Evolutionary conservation across 1,140 invertebrate species (phyloP).

Genomic region (Heliothis subflexa): DNA sequence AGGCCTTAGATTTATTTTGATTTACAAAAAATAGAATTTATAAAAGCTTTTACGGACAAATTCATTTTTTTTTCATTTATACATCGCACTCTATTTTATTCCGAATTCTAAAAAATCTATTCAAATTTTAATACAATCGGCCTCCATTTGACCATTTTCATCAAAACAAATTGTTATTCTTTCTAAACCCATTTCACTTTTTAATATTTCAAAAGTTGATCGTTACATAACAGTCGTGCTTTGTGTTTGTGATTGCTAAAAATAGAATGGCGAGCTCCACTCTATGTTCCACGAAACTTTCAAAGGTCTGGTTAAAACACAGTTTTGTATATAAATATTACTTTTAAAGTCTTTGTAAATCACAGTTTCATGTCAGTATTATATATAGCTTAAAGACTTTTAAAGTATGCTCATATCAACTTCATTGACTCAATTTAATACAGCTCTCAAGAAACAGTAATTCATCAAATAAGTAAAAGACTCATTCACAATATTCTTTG

Average conservation of each 20-base stretch:
- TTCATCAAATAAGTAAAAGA: too few relatives aligned
- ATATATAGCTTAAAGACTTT: too few relatives aligned
- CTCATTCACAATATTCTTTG: too few relatives aligned
- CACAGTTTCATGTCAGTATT: background rate
- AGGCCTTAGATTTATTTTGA: background rate
- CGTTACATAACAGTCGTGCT: slow-evolving; percentile 2
- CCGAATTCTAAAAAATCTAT: background rate
- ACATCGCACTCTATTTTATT: slow-evolving; percentile 1
- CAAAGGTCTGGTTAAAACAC: slow-evolving; percentile 5
- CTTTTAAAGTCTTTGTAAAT: background rate
- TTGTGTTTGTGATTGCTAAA: slow-evolving; percentile 8
- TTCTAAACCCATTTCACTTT: background rate
- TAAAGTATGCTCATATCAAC: too few relatives aligned
- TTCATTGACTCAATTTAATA: too few relatives aligned
- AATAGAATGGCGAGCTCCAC: background rate
- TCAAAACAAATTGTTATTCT: background rate
- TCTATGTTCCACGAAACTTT: slow-evolving; percentile 1
- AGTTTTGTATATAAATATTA: background rate
- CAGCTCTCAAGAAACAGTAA: too few relatives aligned
- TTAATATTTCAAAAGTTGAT: slow-evolving; percentile 9
- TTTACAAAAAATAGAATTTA: background rate
- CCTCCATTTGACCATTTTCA: background rate
- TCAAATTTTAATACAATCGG: background rate
- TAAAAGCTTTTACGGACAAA: background rate
- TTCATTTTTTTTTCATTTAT: background rate